phyloP scores from a whole-genome alignment of 2,888 invertebrate species.

The Brenthis daphne region DNA sequence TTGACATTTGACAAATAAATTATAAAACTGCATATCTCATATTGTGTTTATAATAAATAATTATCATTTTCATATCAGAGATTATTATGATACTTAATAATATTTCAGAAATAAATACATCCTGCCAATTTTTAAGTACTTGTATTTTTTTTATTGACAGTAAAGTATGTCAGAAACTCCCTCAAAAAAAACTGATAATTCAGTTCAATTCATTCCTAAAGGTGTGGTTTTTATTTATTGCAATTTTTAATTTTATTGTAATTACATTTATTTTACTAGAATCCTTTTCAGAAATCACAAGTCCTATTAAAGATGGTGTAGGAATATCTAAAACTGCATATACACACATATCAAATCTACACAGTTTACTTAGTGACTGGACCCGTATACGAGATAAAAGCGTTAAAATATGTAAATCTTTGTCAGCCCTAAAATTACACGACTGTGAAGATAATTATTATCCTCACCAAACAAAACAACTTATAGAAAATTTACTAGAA shows the following conservation, averaged over 20 bases:
- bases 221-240: constrained; percentile 47
- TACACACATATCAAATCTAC: constrained; percentile 63
- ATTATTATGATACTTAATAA: no score
- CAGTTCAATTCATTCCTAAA: constrained; percentile 52
- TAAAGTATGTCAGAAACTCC: constrained; percentile 59
- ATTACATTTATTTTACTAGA: constrained; percentile 10
- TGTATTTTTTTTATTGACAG: not conserved
- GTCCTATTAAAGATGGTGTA: constrained; percentile 61
- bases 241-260: constrained; percentile 2
- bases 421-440: constrained; percentile 60
- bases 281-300: constrained; percentile 57
- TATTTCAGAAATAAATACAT: no score
- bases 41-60: no score
- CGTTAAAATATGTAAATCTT: constrained; percentile 55
- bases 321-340: constrained; percentile 68
- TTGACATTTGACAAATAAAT: no score
- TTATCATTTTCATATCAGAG: no score
- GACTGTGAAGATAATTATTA: constrained; percentile 64
- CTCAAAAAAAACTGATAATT: constrained; percentile 44
- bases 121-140: not conserved
- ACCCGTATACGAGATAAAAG: constrained; percentile 60
- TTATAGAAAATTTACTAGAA: constrained; percentile 58
- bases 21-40: no score
- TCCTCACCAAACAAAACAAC: constrained; percentile 58
- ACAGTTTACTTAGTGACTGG: constrained; percentile 63